Percentiles rank a stretch among this genome's conserved stretches.
Conservation (phyloP, 2,888 invertebrate genomes). For the Rapana venosa region DNA sequence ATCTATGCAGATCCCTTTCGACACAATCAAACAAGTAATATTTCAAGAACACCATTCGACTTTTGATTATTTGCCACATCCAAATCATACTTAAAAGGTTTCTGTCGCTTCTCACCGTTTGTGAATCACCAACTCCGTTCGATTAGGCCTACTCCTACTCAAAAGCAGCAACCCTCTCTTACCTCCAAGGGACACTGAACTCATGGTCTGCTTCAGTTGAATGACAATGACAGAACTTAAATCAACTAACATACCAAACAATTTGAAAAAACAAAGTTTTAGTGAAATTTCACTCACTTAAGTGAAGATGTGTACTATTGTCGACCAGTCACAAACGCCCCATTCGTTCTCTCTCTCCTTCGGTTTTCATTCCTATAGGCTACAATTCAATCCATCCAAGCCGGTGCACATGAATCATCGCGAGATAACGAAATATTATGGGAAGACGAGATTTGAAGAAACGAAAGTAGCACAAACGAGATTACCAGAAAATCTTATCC, state of each 20-base stretch:
- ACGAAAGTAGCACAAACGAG: not conserved
- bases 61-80: not conserved
- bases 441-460: not conserved
- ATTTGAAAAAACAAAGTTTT: slow-evolving; percentile 24
- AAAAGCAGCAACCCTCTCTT: slow-evolving; percentile 10
- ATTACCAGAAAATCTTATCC: too few relatives aligned
- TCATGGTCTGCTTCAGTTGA: slow-evolving; percentile 23
- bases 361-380: slow-evolving; percentile 21
- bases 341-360: not conserved
- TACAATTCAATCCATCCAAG: slow-evolving; percentile 25
- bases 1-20: not conserved
- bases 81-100: not conserved
- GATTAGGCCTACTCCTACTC: not conserved
- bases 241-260: not conserved
- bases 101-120: not conserved
- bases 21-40: not conserved
- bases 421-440: not conserved
- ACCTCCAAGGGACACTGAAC: not conserved
- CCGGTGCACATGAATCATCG: slow-evolving; percentile 24
- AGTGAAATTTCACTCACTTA: slow-evolving; percentile 33
- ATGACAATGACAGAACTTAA: slow-evolving; percentile 7
- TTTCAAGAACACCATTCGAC: not conserved
- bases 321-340: not conserved
- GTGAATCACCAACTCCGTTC: not conserved
- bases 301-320: not conserved